Base-by-base conservation (phyloP, 2,797 vertebrate species). In the Sternarchorhynchus goeldii region DNA sequence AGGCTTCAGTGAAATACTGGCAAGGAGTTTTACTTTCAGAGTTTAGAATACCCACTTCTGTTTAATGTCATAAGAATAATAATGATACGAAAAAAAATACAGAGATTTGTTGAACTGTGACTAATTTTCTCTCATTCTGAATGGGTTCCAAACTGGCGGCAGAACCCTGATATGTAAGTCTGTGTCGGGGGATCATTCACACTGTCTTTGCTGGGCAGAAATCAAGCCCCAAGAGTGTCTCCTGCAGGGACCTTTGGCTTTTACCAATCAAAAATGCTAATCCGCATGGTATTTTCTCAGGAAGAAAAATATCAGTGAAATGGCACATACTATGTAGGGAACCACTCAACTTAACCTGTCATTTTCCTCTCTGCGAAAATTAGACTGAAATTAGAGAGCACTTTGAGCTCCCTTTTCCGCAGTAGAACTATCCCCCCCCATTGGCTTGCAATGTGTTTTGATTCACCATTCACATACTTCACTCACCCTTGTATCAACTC, bases 241-340 rank as follows among this genome's bases (percentile, higher is more conserved):
- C 83, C 78, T 85, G 73, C 36, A 66, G 83, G 77, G 78, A 75
- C 78, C 79, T 76, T 81, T 80, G 70, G 62, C 63, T 83, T 75
- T 83, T 75, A 66, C 86, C 73, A 75, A 80, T 85, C 70, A 82
- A 78, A 77, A 79, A 80, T 81, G 76, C 79, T 82, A 83, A 80
- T 74, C 76, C 73, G 59, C 73, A 50, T 79, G 55, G 73, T 81
- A 86, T 82, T 84, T 85, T 69, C 55, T 55, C 70, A 68, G 74
- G 79, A 84, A 75, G 75, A 45, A 64, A 78, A 75, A 82, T 72
- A 45, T 62, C 62, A 66, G 56, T 50, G 62, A 81, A 72, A 62
- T 36, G 41, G 72, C 70, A 77, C 60, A 60, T 81, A 67, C 81
- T 67, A 64, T 57, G 63, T 71, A 73, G 62, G 76, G 41, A 80